A percentile compares a stretch with the other conserved stretches of the same genome.
phyloP scores from a whole-genome alignment of 2,113 vertebrate species.

The Oenanthe melanoleuca region DNA sequence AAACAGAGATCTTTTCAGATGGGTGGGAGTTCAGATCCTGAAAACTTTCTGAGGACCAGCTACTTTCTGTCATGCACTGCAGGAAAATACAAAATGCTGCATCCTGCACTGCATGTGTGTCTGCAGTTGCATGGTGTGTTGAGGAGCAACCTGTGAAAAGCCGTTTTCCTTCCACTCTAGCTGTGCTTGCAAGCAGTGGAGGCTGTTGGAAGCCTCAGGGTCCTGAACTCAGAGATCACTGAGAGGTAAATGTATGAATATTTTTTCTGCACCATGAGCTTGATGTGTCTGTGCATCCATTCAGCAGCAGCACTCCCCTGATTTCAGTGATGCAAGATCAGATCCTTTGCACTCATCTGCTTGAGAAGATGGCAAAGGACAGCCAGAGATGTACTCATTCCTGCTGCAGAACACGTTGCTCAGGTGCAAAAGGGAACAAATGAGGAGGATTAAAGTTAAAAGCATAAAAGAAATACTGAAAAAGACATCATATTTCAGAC shows the following conservation, averaged over 20 bases:
- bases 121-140: rapidly evolving
- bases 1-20: not conserved
- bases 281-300: not conserved
- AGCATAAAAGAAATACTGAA: not conserved
- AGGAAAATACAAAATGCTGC: not conserved
- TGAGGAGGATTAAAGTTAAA: not conserved
- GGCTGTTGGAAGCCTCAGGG: not conserved
- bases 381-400: not conserved
- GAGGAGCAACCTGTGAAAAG: not conserved
- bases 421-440: not conserved
- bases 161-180: not conserved
- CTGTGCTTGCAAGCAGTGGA: not conserved
- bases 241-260: not conserved
- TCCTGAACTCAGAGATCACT: not conserved
- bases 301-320: not conserved
- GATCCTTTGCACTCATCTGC: not conserved
- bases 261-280: not conserved
- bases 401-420: not conserved
- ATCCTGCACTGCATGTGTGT: not conserved
- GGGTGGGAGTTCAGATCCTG: not conserved
- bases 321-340: not conserved
- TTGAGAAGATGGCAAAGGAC: not conserved
- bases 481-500: not conserved
- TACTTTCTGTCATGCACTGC: not conserved
- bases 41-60: not conserved